Conservation (phyloP, 92 coral and sea anemone species). For the Scolanthus callimorphus region DNA sequence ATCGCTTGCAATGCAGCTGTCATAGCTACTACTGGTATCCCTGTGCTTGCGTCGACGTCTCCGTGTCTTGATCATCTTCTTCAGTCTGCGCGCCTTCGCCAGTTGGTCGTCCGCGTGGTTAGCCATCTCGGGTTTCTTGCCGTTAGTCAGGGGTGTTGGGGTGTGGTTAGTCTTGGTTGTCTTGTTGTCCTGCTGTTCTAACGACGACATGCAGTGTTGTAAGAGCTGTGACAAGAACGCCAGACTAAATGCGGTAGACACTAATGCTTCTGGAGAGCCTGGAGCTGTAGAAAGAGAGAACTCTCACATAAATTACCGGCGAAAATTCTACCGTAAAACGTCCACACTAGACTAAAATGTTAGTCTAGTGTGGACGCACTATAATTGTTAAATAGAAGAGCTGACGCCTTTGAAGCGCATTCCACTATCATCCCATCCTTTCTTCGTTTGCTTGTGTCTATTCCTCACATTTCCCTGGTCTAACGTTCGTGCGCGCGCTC, state of each 20-base stretch:
- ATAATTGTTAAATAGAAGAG: no score
- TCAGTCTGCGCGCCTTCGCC: constrained; percentile 51
- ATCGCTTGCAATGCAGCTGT: constrained; percentile 74
- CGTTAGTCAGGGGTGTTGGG: constrained; percentile 29
- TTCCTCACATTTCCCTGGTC: no score
- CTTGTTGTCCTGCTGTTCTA: constrained; percentile 19
- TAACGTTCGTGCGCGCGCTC: no score
- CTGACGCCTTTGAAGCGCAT: no score
- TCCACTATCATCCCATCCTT: no score
- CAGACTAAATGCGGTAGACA: constrained; percentile 71
- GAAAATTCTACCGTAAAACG: no score
- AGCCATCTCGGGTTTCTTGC: constrained; percentile 22
- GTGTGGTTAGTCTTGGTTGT: constrained; percentile 2
- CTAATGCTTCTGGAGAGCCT: constrained; percentile 76
- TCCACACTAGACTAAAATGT: no score
- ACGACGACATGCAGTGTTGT: constrained; percentile 59
- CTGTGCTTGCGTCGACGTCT: constrained; percentile 78
- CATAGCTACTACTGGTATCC: constrained; percentile 59
- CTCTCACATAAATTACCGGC: no score
- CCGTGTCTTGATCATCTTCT: constrained; percentile 72
- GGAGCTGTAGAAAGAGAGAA: neutral
- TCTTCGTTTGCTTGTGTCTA: no score
- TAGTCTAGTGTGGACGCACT: no score
- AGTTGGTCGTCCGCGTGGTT: constrained; percentile 26
- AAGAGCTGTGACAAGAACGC: constrained; percentile 77